A percentile compares a stretch with the other conserved stretches of the same genome.
Conservation (phyloP, 2,797 vertebrate genomes). For the Lepilemur ruficaudatus region DNA sequence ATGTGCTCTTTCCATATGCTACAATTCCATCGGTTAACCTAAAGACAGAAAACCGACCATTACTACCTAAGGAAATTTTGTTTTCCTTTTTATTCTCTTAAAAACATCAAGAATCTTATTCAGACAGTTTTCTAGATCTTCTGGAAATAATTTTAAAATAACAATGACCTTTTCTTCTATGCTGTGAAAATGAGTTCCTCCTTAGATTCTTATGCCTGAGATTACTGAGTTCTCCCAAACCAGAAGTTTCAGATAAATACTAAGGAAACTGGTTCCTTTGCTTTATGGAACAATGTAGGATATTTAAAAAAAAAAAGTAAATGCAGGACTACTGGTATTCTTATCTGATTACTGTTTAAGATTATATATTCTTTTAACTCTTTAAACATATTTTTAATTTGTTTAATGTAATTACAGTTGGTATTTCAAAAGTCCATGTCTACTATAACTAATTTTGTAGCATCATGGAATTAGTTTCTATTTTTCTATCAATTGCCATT, state of each 20-base stretch:
- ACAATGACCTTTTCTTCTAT: not conserved
- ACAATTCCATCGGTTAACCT: not conserved
- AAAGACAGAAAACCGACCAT: not conserved
- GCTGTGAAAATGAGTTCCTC: not conserved
- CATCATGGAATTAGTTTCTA: not conserved
- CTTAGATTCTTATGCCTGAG: not conserved
- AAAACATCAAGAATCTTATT: not conserved
- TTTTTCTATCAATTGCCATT: not conserved
- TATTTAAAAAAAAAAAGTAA: not conserved
- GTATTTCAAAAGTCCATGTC: not conserved
- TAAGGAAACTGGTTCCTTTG: not conserved
- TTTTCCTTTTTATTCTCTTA: not conserved
- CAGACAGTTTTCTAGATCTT: not conserved
- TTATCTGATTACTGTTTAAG: not conserved
- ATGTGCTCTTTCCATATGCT: not conserved
- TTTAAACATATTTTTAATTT: not conserved
- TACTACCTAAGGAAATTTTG: not conserved
- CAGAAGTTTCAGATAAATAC: not conserved
- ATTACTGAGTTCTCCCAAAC: conserved; percentile 9
- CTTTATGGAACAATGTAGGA: not conserved
- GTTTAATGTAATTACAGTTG: not conserved
- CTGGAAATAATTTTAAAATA: not conserved
- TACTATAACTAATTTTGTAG: not conserved
- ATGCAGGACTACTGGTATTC: not conserved
- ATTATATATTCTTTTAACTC: not conserved